These are phyloP conservation scores for Bhutanitis thaidina DNA, from an alignment of 2,888 invertebrate species.

Conservation along the genomic window DNA sequence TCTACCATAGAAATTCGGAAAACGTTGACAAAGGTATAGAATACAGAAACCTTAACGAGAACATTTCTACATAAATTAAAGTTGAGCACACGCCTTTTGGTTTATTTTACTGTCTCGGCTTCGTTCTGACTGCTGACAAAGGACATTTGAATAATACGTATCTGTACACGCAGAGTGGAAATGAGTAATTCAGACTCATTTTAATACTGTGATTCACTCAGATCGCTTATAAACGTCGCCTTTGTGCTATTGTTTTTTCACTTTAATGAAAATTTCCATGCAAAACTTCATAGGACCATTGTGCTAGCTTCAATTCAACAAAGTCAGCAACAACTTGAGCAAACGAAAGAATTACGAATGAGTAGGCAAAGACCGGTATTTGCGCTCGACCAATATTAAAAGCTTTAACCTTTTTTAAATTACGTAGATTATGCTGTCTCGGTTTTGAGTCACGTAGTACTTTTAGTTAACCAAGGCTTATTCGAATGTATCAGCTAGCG, in stretches of 20 bases:
- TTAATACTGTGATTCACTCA: slow-evolving; percentile 33
- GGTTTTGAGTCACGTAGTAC: slow-evolving; percentile 8
- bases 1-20: slow-evolving; percentile 14
- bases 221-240: slow-evolving; percentile 21
- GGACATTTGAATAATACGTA: slow-evolving; percentile 35
- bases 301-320: slow-evolving; percentile 20
- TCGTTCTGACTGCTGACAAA: slow-evolving; percentile 32
- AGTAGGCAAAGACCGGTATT: slow-evolving; percentile 20
- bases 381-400: slow-evolving; percentile 17
- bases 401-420: slow-evolving; percentile 17
- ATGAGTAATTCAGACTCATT: slow-evolving; percentile 35
- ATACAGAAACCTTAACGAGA: slow-evolving; percentile 17
- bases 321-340: slow-evolving; percentile 18
- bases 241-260: slow-evolving; percentile 22
- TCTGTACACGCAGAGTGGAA: slow-evolving; percentile 26
- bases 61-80: slow-evolving; percentile 29
- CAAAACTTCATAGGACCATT: slow-evolving; percentile 11
- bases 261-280: slow-evolving; percentile 16
- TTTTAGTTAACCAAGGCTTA: slow-evolving; percentile 1
- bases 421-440: slow-evolving; percentile 9
- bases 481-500: slow-evolving; percentile 5
- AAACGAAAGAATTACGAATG: slow-evolving; percentile 21
- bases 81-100: slow-evolving; percentile 28
- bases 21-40: slow-evolving; percentile 19
- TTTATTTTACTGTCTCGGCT: slow-evolving; percentile 28